These are phyloP conservation scores for Acanthornis magna DNA, from an alignment of 2,797 vertebrate species.

Conservation along the genomic window DNA sequence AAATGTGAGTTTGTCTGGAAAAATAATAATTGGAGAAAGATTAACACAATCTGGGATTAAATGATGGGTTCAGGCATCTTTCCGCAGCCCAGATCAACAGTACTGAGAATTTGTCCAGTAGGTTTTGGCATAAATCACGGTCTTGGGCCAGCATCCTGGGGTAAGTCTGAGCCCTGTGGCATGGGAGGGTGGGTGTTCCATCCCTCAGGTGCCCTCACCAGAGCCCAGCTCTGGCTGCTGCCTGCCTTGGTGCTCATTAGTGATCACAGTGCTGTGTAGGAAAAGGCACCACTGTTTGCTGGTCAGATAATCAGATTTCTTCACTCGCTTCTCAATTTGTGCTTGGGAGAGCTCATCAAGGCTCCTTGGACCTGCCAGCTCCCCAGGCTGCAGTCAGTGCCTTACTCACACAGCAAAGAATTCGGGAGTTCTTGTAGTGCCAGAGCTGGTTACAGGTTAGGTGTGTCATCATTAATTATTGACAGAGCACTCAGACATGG, in stretches of 20 bases:
- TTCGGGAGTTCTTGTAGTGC: background rate
- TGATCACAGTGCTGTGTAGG: background rate
- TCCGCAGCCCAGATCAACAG: background rate
- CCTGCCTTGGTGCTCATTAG: background rate
- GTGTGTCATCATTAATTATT: slow-evolving; percentile 20
- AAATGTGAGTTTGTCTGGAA: background rate
- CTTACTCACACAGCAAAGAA: background rate
- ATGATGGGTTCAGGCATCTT: background rate
- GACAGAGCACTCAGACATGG: background rate
- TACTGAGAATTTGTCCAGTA: background rate
- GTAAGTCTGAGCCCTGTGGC: background rate
- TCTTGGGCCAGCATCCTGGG: background rate
- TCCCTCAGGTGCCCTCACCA: background rate
- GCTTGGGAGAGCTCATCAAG: background rate
- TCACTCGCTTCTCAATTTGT: background rate
- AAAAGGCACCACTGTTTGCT: background rate
- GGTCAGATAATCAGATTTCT: background rate
- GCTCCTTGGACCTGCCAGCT: background rate
- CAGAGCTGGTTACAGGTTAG: background rate
- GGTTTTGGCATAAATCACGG: background rate
- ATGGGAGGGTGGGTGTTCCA: background rate
- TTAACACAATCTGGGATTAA: background rate
- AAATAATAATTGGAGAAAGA: slow-evolving; percentile 1
- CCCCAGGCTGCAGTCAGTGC: background rate
- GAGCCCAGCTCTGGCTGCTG: background rate